A percentile compares a stretch with the other conserved stretches of the same genome.
These are phyloP conservation scores for Bos taurus DNA, from an alignment of 2,113 vertebrate genomes.

Conservation along the genomic window DNA sequence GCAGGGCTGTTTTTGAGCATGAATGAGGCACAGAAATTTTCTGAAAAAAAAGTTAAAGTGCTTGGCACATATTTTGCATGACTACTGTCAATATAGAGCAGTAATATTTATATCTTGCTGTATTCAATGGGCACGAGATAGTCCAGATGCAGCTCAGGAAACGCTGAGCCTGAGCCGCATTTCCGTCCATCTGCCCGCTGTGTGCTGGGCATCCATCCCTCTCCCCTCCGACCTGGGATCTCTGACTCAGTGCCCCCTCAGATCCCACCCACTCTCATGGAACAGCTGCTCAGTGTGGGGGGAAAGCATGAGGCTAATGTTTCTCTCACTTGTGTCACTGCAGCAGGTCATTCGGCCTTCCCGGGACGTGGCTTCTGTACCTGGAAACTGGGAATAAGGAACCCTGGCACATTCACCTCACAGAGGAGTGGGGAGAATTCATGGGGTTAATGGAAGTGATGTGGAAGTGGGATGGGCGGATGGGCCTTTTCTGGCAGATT, in stretches of 20 bases:
- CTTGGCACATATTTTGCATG: background rate
- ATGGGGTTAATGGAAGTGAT: too few relatives aligned
- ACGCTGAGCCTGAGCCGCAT: accelerated
- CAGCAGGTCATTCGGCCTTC: background rate
- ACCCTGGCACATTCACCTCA: background rate
- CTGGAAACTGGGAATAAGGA: background rate
- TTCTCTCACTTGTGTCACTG: background rate
- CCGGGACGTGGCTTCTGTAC: background rate
- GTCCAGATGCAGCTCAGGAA: background rate
- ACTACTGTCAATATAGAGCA: too few relatives aligned
- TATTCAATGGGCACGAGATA: background rate
- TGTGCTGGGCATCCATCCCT: background rate
- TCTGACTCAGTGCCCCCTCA: background rate
- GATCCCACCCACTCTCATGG: background rate
- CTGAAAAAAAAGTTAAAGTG: background rate
- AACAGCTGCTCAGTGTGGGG: background rate
- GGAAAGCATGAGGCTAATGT: accelerated
- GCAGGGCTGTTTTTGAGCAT: background rate
- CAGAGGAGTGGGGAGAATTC: background rate
- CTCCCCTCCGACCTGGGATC: background rate
- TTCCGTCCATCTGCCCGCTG: background rate
- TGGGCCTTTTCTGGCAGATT: background rate
- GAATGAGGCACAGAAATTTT: background rate
- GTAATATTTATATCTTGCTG: background rate
- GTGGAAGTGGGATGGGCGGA: too few relatives aligned